Base-by-base conservation (phyloP, 2,797 vertebrate genomes). In the Anisognathus igniventris region DNA sequence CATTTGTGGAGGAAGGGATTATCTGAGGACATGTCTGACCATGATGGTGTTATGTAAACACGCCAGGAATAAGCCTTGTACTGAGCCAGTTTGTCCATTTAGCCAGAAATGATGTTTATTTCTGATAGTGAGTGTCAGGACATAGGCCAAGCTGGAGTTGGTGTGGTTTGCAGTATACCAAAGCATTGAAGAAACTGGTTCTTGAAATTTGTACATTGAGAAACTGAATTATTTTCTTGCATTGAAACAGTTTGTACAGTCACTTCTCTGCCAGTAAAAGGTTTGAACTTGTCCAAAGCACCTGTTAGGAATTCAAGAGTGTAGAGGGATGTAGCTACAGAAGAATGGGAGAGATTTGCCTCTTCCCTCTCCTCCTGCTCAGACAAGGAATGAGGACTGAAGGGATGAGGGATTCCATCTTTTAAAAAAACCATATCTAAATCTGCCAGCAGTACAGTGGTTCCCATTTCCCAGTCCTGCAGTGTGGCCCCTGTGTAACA, bases 1-100 rank as follows among this genome's bases (percentile, higher is more conserved):
- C 54, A 42, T 73, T 61, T 88, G 65, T 80, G 77, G 86, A 92
- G 91, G 88, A 94, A 92, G 67, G 66, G 85, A 96, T 97, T 95
- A 95, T 60, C 81, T 83, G 79, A 71, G 81, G 96, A 92, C 96
- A 68, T 92, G 95, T 92, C 93, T 93, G 87, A 93, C 92, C 92
- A 80, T 86, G 96, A 84, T 0, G 6, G 20, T 78, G 66, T 94
- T 95, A 95, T 92, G 70, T 96, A 95, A 95, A 96, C 73, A 50
- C 2, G 1, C 22, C n/a, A 56, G 54, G 54, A 56, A 24, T 33
- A 58, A 90, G 67, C 56, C 33, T 61, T 79, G 51, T 39, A n/a
- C 76, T 53, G 54, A 87, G 71, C 58, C 65, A 74, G 45, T 18
- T 1, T 13, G 81, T 53, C 80, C 50, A 47, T 90, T 94, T 23